These are phyloP conservation scores for Bombycilla garrulus DNA, from an alignment of 2,113 vertebrate genomes.

Conservation along the genomic window DNA sequence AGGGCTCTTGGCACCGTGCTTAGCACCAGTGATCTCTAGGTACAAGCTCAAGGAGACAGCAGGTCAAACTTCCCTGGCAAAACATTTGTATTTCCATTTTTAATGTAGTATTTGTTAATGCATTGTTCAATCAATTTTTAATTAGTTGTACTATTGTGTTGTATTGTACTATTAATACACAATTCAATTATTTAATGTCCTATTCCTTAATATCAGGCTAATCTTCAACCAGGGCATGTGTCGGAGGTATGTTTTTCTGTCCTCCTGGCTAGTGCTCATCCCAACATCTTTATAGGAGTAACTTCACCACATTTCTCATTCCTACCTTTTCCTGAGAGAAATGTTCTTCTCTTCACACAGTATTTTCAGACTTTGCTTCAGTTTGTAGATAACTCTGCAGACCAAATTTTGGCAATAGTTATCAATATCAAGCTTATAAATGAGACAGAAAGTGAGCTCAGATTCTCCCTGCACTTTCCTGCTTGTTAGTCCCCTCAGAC, in stretches of 20 bases:
- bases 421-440: background rate
- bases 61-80: background rate
- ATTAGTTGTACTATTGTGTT: background rate
- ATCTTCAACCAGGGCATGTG: background rate
- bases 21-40: rapidly evolving
- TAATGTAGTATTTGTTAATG: background rate
- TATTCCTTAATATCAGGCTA: background rate
- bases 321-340: background rate
- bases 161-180: background rate
- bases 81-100: background rate
- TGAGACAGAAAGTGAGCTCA: background rate
- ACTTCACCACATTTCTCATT: background rate
- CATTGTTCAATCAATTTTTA: background rate
- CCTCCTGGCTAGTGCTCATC: background rate
- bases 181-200: background rate
- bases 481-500: background rate
- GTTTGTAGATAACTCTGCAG: background rate
- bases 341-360: background rate
- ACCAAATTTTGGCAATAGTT: background rate
- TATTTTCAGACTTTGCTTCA: background rate
- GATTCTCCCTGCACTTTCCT: background rate
- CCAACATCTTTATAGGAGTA: background rate
- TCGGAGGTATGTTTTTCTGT: background rate
- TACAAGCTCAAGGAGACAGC: background rate
- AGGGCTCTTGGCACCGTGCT: background rate